phyloP scores from a whole-genome alignment of 2,113 vertebrate species.

The Stigmatopora argus region DNA sequence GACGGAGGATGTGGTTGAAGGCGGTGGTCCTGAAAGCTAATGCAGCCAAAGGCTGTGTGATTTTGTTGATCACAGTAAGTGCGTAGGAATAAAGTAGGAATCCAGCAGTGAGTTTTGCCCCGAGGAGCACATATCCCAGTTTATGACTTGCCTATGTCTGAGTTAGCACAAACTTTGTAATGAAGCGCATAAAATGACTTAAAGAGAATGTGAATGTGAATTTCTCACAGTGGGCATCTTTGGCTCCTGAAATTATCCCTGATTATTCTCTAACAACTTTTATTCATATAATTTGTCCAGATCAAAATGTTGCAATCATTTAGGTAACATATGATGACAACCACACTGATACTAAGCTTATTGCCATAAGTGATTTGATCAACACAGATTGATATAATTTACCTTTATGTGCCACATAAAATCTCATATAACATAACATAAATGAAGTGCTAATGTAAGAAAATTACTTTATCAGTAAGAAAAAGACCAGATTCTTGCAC shows the following conservation, averaged over 20 bases:
- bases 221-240: constrained; percentile 40
- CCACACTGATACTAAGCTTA: constrained; percentile 15
- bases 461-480: too few species aligned
- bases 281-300: constrained; percentile 4
- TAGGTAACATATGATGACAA: constrained; percentile 3
- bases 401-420: constrained; percentile 30
- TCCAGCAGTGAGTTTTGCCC: constrained; percentile 49
- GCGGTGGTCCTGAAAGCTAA: constrained; percentile 23
- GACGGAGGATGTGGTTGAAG: constrained; percentile 6
- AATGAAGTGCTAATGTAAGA: too few species aligned
- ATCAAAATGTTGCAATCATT: constrained; percentile 3
- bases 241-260: constrained; percentile 25
- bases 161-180: constrained; percentile 71
- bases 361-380: background rate
- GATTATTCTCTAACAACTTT: constrained; percentile 20
- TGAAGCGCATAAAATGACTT: constrained; percentile 71
- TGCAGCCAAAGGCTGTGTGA: constrained; percentile 14
- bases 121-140: constrained; percentile 51
- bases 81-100: constrained; percentile 41
- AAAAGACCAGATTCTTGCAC: background rate
- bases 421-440: too few species aligned
- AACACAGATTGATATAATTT: constrained; percentile 29
- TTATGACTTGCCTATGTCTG: constrained; percentile 61
- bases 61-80: constrained; percentile 49
- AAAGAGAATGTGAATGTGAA: constrained; percentile 45